Conservation (phyloP, 2,797 vertebrate genomes). For the Phrynocephalus forsythii region DNA sequence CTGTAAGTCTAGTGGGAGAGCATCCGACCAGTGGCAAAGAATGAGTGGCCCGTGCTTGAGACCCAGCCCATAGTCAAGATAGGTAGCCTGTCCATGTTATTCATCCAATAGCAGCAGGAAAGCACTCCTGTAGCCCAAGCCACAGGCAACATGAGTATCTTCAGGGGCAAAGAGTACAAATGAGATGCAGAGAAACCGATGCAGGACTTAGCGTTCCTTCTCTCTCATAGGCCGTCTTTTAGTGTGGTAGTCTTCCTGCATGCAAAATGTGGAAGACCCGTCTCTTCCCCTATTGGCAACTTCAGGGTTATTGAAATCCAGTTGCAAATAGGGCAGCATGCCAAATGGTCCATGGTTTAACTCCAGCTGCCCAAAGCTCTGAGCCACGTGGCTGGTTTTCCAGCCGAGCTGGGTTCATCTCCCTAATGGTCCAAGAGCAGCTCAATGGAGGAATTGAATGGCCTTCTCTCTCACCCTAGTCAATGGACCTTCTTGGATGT, state of each 20-base stretch:
- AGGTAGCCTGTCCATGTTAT: too few species aligned
- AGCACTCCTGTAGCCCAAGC: background rate
- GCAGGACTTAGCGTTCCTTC: too few species aligned
- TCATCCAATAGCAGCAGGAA: background rate
- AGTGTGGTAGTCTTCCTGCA: background rate
- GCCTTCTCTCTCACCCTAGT: too few species aligned
- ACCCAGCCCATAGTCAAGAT: background rate
- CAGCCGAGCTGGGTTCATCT: background rate
- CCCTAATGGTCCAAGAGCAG: background rate
- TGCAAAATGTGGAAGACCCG: background rate
- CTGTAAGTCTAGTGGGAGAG: slow-evolving; percentile 18
- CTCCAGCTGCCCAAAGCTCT: too few species aligned
- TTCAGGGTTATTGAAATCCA: background rate
- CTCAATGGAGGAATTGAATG: background rate
- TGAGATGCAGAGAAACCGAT: too few species aligned
- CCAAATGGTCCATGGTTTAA: too few species aligned
- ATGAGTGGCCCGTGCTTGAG: background rate
- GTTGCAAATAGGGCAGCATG: background rate
- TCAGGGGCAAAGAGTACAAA: too few species aligned
- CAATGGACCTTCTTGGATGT: too few species aligned
- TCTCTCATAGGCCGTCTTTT: too few species aligned
- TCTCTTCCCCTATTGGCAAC: background rate
- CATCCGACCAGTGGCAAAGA: background rate
- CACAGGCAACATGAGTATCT: background rate
- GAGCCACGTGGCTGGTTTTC: background rate